phyloP scores from a whole-genome alignment of 2,888 invertebrate genomes.

The Falcaria lacertinaria region DNA sequence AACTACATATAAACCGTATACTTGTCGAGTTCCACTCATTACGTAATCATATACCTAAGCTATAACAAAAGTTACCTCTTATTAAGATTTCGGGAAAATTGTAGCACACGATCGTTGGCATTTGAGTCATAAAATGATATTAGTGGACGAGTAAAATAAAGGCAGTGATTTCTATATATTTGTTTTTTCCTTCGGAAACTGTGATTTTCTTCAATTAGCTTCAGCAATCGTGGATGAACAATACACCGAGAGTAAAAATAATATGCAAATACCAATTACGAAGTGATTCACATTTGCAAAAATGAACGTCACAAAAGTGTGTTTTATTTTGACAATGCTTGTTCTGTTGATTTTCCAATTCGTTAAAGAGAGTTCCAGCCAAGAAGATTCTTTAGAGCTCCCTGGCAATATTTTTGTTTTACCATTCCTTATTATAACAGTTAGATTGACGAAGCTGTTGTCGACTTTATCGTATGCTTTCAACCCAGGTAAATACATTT shows the following conservation, averaged over 20 bases:
- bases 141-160: no score
- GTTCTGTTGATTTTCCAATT: not conserved
- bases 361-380: not conserved
- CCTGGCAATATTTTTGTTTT: not conserved
- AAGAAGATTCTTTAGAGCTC: not conserved
- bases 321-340: not conserved
- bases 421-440: not conserved
- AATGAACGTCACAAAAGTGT: not conserved
- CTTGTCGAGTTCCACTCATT: not conserved
- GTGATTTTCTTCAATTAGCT: no score
- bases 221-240: no score
- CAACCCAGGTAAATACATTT: not conserved
- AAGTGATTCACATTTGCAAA: no score
- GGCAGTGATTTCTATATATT: no score
- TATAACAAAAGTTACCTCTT: not conserved
- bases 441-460: not conserved
- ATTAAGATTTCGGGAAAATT: no score
- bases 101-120: no score
- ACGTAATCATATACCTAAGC: not conserved
- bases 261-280: no score
- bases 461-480: not conserved
- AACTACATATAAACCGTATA: not conserved
- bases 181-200: no score
- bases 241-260: no score
- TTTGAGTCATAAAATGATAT: no score